A percentile compares a stretch with the other conserved stretches of the same genome.
phyloP scores from a whole-genome alignment of 2,888 invertebrate genomes.

The Graphium colonna region DNA sequence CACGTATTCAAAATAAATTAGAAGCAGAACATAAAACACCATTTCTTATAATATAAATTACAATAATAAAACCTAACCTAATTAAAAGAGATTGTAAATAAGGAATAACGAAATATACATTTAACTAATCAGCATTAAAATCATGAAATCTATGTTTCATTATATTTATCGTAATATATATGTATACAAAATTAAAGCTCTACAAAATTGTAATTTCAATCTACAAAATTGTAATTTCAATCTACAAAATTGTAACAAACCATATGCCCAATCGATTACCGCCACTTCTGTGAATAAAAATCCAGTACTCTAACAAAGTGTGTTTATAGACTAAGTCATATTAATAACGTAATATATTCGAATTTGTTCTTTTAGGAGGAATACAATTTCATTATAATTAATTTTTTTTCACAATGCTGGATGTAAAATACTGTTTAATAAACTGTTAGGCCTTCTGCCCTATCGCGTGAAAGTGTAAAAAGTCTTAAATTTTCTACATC shows the following conservation, averaged over 20 bases:
- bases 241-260: too few relatives aligned
- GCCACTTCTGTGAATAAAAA: too few relatives aligned
- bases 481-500: slow-evolving; percentile 12
- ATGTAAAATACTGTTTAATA: slow-evolving; percentile 5
- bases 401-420: background rate
- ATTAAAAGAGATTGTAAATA: slow-evolving; percentile 3
- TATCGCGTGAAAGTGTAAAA: slow-evolving; percentile 2
- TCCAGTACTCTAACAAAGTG: too few relatives aligned
- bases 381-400: too few relatives aligned
- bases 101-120: slow-evolving; percentile 1
- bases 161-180: background rate
- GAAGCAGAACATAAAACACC: slow-evolving; percentile 28
- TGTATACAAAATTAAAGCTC: slow-evolving; percentile 10
- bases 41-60: slow-evolving; percentile 21
- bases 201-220: background rate
- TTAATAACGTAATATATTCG: too few relatives aligned
- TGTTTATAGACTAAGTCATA: too few relatives aligned
- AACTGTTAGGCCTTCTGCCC: slow-evolving; percentile 21
- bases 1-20: slow-evolving; percentile 29
- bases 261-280: too few relatives aligned
- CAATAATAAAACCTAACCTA: slow-evolving; percentile 19
- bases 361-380: too few relatives aligned
- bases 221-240: too few relatives aligned
- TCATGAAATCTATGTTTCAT: background rate
- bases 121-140: slow-evolving; percentile 6